These are phyloP conservation scores for Phyllostomus hastatus DNA, from an alignment of 2,113 vertebrate genomes.

Conservation along the genomic window DNA sequence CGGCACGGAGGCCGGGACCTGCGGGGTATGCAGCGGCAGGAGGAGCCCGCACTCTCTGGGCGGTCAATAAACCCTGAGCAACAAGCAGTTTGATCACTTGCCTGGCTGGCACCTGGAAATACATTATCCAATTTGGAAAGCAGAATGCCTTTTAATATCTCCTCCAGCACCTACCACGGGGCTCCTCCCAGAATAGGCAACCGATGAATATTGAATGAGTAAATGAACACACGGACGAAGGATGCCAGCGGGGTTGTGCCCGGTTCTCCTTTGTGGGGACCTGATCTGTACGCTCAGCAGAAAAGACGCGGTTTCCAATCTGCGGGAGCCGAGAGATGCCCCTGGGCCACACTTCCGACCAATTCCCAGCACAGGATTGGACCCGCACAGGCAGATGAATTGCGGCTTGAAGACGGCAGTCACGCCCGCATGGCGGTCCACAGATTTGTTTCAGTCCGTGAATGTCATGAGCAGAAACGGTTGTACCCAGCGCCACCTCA, in stretches of 20 bases:
- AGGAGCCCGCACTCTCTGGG: neutral
- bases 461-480: neutral
- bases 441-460: neutral
- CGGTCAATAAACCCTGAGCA: slow-evolving; percentile 35
- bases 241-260: neutral
- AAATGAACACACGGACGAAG: neutral
- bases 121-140: slow-evolving; percentile 45
- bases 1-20: neutral
- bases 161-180: neutral
- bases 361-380: slow-evolving; percentile 32
- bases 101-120: slow-evolving; percentile 44
- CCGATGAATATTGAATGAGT: neutral
- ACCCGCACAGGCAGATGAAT: neutral
- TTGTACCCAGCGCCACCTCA: neutral
- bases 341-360: slow-evolving; percentile 44
- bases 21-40: neutral
- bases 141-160: slow-evolving; percentile 32
- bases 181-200: neutral
- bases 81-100: slow-evolving; percentile 3
- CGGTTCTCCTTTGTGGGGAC: neutral
- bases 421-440: neutral
- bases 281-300: neutral
- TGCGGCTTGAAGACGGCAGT: neutral
- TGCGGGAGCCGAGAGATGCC: slow-evolving; percentile 11
- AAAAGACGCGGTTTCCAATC: slow-evolving; percentile 41